These are phyloP conservation scores for Caenorhabditis japonica DNA, from an alignment of 2,888 invertebrate species.

Conservation along the genomic window DNA sequence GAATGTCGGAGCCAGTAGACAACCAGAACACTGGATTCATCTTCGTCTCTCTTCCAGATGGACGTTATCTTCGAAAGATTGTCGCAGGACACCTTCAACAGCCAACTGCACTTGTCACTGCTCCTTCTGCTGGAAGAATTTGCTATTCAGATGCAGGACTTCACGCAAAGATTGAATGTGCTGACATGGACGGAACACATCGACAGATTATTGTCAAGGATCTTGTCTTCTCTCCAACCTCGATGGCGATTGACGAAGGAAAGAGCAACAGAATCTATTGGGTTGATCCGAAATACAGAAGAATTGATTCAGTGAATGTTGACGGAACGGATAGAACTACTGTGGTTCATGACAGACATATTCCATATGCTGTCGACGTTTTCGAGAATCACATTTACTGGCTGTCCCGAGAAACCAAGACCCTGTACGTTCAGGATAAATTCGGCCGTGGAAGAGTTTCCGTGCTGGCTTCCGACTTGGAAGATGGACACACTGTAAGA, in stretches of 20 bases:
- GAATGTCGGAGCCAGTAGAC: conserved; percentile 70
- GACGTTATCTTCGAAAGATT: conserved; percentile 82
- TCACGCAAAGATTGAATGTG: conserved; percentile 90
- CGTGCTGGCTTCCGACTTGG: conserved; percentile 86
- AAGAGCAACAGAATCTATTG: conserved; percentile 93
- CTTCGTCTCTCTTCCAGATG: conserved; percentile 90
- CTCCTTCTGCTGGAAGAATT: conserved; percentile 82
- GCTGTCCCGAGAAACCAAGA: conserved; percentile 91
- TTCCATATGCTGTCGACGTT: conserved; percentile 83
- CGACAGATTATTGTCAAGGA: conserved; percentile 85
- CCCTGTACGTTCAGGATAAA: conserved; percentile 89
- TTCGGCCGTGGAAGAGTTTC: conserved; percentile 94
- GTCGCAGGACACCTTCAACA: conserved; percentile 84
- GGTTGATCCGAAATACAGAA: conserved; percentile 92
- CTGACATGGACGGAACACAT: conserved; percentile 97
- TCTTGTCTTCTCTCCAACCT: conserved; percentile 88
- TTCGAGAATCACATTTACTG: conserved; percentile 94
- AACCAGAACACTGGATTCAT: conserved; percentile 81
- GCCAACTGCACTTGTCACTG: conserved; percentile 85
- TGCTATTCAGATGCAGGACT: conserved; percentile 95
- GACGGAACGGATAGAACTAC: conserved; percentile 81
- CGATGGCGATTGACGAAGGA: conserved; percentile 89
- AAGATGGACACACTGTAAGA: conserved; percentile 89
- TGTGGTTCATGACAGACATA: conserved; percentile 65
- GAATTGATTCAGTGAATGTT: conserved; percentile 87